A percentile compares a stretch with the other conserved stretches of the same genome.
These are phyloP conservation scores for Phalacrocorax carbo DNA, from an alignment of 2,113 vertebrate genomes.

Conservation along the genomic window DNA sequence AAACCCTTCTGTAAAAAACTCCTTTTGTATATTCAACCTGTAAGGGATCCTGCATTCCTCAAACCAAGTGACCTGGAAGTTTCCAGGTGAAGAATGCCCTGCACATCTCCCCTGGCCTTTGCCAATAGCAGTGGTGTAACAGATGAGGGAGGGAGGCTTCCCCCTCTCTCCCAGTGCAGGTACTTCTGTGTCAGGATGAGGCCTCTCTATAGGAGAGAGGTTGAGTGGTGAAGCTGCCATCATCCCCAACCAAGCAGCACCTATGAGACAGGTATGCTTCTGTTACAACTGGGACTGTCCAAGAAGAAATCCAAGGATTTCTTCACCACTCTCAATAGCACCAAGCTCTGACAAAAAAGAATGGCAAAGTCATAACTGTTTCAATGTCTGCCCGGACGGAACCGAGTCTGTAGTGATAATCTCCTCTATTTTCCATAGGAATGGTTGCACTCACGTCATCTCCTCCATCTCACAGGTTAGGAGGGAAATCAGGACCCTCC, in stretches of 20 bases:
- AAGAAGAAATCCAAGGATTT: background rate
- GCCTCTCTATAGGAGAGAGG: background rate
- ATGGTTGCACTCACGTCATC: background rate
- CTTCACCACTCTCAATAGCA: background rate
- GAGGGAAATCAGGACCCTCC: background rate
- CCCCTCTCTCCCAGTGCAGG: background rate
- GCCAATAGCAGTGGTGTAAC: background rate
- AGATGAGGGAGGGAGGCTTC: background rate
- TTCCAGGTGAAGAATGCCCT: background rate
- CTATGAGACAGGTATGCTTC: background rate
- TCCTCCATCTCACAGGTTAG: fast-evolving
- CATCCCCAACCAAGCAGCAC: fast-evolving
- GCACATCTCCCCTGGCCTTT: background rate
- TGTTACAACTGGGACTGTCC: background rate
- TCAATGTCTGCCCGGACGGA: background rate
- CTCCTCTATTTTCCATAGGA: background rate
- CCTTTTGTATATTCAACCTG: background rate
- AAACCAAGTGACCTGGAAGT: background rate
- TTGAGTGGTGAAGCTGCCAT: background rate
- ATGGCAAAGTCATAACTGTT: background rate
- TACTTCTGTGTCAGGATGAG: background rate
- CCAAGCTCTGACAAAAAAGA: background rate
- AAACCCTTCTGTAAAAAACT: background rate
- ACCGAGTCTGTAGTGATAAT: background rate
- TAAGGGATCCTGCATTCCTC: background rate